Evolutionary conservation across 2,113 vertebrate genomes (phyloP), one percentile per base, ranked within the genome.

Genomic region (Ammodytes dubius): DNA sequence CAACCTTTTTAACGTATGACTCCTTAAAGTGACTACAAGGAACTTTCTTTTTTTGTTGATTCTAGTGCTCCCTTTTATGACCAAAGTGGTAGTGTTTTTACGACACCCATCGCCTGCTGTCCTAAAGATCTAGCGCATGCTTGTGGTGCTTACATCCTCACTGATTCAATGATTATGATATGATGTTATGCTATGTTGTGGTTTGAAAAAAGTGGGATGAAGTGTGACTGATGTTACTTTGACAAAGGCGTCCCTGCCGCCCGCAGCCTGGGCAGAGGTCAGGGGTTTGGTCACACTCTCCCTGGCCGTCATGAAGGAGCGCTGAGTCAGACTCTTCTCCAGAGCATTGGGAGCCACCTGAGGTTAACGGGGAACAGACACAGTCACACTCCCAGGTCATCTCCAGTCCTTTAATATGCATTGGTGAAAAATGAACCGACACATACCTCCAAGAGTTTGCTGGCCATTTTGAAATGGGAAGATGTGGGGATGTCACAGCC

Each of bases 161-260:
- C 27, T 27, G 27, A 27, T 27, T 27, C 27, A 27, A 27, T 27
- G 27, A 27, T 27, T 27, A 27, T 27, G 27, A 27, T 27, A 27
- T 27, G 27, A 27, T 27, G 27, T 27, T 27, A 27, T 27, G 27
- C 1, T 27, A 27, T 27, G 27, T 27, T 27, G 27, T 27, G 27
- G 27, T 2, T 27, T 57, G 0, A 15, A 42, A 42, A 27, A 19
- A 43, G 2, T 57, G 4, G n/a, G 8, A 13, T 63, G 1, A 15
- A 54, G 15, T 60, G 50, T 46, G 35, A 42, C 27, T 42, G 11
- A 9, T 2, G 15, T 87, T 84, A 99, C 99, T 95, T 99, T 99
- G 84, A 96, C 96, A 81, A 99, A 97, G 50, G 97, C 98, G 5
- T 99, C 96, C 79, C 95, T 96, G 65, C 96, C 95, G 15, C 96